A percentile compares a stretch with the other conserved stretches of the same genome.
Conservation (phyloP, 2,113 vertebrate genomes). For the Sinocyclocheilus grahami region DNA sequence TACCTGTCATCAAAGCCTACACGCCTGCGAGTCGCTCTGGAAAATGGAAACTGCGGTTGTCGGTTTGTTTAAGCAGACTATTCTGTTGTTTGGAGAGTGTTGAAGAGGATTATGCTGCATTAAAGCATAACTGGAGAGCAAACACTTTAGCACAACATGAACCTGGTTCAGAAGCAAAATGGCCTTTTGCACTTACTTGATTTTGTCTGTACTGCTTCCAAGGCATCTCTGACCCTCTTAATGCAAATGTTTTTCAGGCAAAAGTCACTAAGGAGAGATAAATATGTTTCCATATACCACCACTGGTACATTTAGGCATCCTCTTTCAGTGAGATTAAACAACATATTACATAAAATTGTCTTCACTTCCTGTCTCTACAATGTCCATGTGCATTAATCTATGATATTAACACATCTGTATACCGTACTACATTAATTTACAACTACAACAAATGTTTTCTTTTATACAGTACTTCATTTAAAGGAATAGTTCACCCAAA, state of each 20-base stretch:
- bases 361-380: background rate
- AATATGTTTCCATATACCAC: background rate
- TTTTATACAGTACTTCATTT: too few relatives aligned
- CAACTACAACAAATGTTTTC: background rate
- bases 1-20: constrained; percentile 50
- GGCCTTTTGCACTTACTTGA: background rate
- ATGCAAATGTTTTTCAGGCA: background rate
- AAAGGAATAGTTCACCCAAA: too few relatives aligned
- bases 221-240: background rate
- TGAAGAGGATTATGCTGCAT: constrained; percentile 11
- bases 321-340: background rate
- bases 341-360: background rate
- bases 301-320: background rate
- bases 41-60: constrained; percentile 31
- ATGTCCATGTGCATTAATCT: background rate
- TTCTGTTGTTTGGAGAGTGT: constrained; percentile 37
- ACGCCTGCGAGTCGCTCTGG: constrained; percentile 1
- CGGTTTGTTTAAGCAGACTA: constrained; percentile 20
- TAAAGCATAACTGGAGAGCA: constrained; percentile 30
- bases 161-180: background rate
- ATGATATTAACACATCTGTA: background rate
- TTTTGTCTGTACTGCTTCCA: background rate
- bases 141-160: constrained; percentile 25
- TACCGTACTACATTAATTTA: background rate
- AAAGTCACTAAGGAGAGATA: background rate